Percentiles rank a stretch among this genome's conserved stretches.
These are phyloP conservation scores for Pan paniscus DNA, from an alignment of 2,113 vertebrate species.

Conservation along the genomic window DNA sequence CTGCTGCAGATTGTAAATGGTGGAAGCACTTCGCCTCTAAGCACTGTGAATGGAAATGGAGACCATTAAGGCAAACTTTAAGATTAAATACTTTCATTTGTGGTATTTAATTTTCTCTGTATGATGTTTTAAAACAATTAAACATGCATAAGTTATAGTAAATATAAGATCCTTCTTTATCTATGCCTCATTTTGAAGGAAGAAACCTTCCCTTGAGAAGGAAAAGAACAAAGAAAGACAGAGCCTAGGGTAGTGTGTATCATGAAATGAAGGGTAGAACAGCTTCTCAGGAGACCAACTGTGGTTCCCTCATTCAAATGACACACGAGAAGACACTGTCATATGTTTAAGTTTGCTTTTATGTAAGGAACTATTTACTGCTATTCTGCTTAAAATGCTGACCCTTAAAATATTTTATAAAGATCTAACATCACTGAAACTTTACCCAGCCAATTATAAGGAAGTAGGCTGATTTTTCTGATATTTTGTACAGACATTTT, in stretches of 20 bases:
- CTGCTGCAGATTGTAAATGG: background rate
- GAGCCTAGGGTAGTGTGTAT: background rate
- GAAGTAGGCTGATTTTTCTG: background rate
- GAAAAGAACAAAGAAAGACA: background rate
- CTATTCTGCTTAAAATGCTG: background rate
- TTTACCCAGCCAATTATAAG: background rate
- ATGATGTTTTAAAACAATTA: background rate
- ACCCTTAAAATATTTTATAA: background rate
- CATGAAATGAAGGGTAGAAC: rapidly evolving
- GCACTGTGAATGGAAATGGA: background rate
- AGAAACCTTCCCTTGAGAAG: background rate
- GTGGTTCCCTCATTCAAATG: background rate
- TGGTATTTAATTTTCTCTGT: background rate
- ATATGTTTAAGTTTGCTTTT: background rate
- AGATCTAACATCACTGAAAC: background rate
- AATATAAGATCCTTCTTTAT: background rate
- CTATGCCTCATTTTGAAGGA: background rate
- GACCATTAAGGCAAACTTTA: background rate
- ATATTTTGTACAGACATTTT: background rate
- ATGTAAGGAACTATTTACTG: background rate
- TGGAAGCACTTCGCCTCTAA: background rate
- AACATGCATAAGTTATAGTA: background rate
- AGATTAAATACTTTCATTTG: background rate
- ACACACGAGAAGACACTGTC: background rate
- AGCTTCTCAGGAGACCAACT: background rate